Evolutionary conservation across 2,797 vertebrate species (phyloP), one percentile per base, ranked within the genome.

Genomic region (Semotilus atromaculatus): DNA sequence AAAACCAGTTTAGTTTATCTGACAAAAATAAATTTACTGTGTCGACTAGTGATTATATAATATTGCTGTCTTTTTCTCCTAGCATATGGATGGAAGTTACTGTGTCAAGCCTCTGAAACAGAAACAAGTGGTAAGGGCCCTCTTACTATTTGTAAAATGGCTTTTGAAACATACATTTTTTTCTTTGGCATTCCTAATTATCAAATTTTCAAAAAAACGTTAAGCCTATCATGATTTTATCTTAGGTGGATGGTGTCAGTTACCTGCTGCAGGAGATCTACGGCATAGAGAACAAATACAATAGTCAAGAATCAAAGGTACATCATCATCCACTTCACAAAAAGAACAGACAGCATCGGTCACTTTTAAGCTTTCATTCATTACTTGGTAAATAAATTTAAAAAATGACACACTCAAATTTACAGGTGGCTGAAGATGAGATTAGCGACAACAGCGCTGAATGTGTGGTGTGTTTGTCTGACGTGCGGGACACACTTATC

Each of bases 191-290:
- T 73, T 60, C 14, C 23, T 48, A 62, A 18, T 1, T 66, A 23
- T 13, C 5, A 18, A 31, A 45, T 45, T 13, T 77, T 3, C 26
- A 70, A 43, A 58, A 58, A 45, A 48, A 14, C 19, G 70, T 58
- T 43, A n/a, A 45, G 8, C 38, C 26, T 45, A 31, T 29, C 11
- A 21, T 67, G 14, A 40, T 89, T 80, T 38, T 62, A 4, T 71
- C 67, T 68, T 91, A 99, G 98, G 98, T 99, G 92, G 98, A 99
- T 79, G 98, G 98, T 3, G 98, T 99, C 89, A 99, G 97, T 93
- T 99, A 99, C 92, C 96, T 99, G 0, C 96, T 99, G 86, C 98
- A 99, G 94, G 98, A 99, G 94, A 99, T 99, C 93, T 99, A 99
- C 0, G 98, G 98, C 83, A 99, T 99, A 0, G 98, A 99, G 92